Evolutionary conservation across 30 jellyfish, hydroid and myxozoan species (phyloP).

Genomic region (Hydractinia echinata): DNA sequence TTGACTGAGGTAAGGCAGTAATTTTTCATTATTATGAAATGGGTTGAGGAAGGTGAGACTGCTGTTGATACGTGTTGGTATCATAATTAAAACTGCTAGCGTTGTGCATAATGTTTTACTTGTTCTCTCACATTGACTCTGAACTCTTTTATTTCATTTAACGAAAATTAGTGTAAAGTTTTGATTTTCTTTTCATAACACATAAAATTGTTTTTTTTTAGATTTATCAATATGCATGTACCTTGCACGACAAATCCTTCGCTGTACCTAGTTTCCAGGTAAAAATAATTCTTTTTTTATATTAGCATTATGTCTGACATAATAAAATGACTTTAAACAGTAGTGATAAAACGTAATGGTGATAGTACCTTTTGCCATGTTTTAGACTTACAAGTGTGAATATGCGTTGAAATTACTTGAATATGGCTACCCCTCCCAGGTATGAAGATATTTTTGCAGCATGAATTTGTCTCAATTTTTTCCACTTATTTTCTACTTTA

Average conservation of each 20-base stretch:
- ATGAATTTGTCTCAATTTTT: background rate
- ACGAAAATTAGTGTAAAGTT: too few relatives aligned
- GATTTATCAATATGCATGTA: constrained; percentile 30
- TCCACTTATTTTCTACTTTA: background rate
- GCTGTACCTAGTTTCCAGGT: constrained; percentile 30
- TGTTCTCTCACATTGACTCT: background rate
- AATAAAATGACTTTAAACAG: too few relatives aligned
- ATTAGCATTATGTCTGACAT: background rate
- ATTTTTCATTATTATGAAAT: too few relatives aligned
- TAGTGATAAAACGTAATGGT: too few relatives aligned
- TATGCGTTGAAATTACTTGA: constrained; percentile 29
- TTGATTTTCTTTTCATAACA: too few relatives aligned
- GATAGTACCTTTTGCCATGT: background rate
- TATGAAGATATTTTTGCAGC: background rate
- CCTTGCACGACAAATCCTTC: constrained; percentile 26
- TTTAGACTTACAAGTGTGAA: constrained; percentile 25
- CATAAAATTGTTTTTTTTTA: background rate
- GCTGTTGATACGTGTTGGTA: too few relatives aligned
- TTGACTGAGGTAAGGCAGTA: constrained; percentile 27
- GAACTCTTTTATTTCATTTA: background rate
- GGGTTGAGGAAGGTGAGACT: too few relatives aligned
- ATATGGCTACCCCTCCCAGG: constrained; percentile 27
- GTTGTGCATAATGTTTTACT: background rate
- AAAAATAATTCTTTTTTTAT: background rate
- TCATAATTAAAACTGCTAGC: too few relatives aligned